phyloP scores from a whole-genome alignment of 2,888 invertebrate genomes.

The Metallyticus violacea region DNA sequence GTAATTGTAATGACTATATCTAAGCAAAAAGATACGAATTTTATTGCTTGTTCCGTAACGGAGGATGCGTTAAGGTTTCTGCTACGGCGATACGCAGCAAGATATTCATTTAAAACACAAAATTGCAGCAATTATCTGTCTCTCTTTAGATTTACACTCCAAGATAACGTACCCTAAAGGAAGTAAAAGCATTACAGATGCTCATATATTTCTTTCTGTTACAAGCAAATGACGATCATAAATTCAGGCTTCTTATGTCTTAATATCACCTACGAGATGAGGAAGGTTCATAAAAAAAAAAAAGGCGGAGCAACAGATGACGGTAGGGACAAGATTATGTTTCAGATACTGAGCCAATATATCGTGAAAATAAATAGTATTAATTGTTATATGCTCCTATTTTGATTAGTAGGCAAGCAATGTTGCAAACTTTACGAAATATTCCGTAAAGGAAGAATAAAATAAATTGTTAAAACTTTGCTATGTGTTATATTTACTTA shows the following conservation, averaged over 20 bases:
- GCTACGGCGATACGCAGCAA: not conserved
- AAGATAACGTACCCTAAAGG: not conserved
- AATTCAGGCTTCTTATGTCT: not conserved
- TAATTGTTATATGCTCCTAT: not conserved
- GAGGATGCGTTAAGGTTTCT: not conserved
- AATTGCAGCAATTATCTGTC: not conserved
- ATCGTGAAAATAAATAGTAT: not conserved
- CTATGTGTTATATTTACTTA: no score
- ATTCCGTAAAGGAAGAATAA: no score
- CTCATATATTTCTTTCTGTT: not conserved
- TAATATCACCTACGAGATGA: not conserved
- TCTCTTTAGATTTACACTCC: not conserved
- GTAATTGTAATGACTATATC: not conserved
- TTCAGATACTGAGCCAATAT: not conserved
- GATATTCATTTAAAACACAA: not conserved
- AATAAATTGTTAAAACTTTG: no score
- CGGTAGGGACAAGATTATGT: not conserved
- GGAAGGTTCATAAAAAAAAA: not conserved
- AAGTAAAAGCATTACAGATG: not conserved
- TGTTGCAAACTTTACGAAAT: not conserved
- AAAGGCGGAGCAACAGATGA: not conserved
- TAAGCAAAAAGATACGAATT: not conserved
- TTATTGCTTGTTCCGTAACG: not conserved
- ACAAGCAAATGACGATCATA: not conserved
- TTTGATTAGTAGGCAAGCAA: not conserved